Base-by-base conservation (phyloP, 2,113 vertebrate species). In the Danionella cerebrum region DNA sequence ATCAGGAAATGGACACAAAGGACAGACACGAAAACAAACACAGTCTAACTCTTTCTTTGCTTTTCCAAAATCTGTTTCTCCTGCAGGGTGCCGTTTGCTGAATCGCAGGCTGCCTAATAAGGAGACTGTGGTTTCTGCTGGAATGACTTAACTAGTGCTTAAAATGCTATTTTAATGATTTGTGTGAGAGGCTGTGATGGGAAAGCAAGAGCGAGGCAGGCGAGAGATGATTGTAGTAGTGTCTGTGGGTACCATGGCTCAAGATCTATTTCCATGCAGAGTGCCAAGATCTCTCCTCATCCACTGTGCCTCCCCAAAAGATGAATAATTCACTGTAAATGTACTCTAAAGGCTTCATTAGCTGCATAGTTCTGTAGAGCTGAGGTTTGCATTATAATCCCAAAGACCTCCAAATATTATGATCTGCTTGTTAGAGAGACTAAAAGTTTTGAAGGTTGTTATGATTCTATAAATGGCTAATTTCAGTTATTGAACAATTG, bases 11-110 rank as follows among this genome's bases (percentile, higher is more conserved):
- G 55, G 22, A 53, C 13, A 42, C 29, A 60, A 58, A 38, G 38
- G 50, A 69, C 75, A 83, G 78, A 83, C 73, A 70, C 67, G 50
- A 84, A 84, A 81, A 82, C 80, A 86, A 85, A 85, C 80, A 81
- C 5, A 64, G 70, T 83, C 76, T 83, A 78, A 76, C 65, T 78
- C 59, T 78, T 70, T 65, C 67, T 75, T 65, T 71, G 21, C 65
- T 77, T 83, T 57, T 51, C 45, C 50, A 54, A 25, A 44, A 69
- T 68, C 68, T 62, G 53, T 42, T 35, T 42, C 38, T 50, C 38
- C 65, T 71, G 35, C 21, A 5, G 41, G 24, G 39, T 67, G 67
- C 13, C 71, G 58, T 71, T 27, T 36, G 71, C 69, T 57, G 60
- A 21, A 25, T 79, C 65, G 0, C 76, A 6, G 58, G 74, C 78